These are phyloP conservation scores for Acanthosepion pharaonis DNA, from an alignment of 2,888 invertebrate species.

Conservation along the genomic window DNA sequence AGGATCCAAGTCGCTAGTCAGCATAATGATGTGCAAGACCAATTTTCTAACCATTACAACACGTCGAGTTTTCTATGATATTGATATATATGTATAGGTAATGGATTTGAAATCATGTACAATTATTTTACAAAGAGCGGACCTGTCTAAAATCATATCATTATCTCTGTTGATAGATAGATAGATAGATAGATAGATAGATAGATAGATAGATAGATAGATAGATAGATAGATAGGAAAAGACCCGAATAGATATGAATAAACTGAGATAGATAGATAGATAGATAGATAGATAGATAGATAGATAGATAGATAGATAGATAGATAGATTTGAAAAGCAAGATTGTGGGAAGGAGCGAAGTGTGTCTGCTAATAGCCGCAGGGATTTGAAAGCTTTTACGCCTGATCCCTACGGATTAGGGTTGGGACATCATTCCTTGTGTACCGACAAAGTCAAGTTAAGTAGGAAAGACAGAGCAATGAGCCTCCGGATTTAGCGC, in stretches of 20 bases:
- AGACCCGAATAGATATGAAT: too few species aligned
- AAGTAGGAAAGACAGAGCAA: conserved; percentile 33
- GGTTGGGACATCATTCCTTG: conserved; percentile 5
- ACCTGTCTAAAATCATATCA: too few species aligned
- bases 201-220: too few species aligned
- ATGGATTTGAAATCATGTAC: too few species aligned
- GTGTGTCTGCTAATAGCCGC: conserved; percentile 33
- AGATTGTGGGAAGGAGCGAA: neutral
- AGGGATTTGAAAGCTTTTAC: conserved; percentile 33
- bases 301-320: neutral
- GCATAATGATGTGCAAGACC: too few species aligned
- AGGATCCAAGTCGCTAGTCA: too few species aligned
- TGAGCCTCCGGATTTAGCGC: neutral
- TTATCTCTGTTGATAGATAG: too few species aligned
- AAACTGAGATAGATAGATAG: neutral
- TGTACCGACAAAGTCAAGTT: conserved; percentile 33
- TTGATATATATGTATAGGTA: too few species aligned
- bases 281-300: neutral
- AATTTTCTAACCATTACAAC: too few species aligned
- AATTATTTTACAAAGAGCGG: too few species aligned
- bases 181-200: too few species aligned
- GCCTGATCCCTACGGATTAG: conserved; percentile 33
- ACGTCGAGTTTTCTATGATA: too few species aligned
- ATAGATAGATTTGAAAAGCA: neutral
- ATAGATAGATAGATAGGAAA: neutral